Evolutionary conservation across 2,888 invertebrate species (phyloP), one percentile per base, ranked within the genome.

Genomic region (Nyleta sp.): DNA sequence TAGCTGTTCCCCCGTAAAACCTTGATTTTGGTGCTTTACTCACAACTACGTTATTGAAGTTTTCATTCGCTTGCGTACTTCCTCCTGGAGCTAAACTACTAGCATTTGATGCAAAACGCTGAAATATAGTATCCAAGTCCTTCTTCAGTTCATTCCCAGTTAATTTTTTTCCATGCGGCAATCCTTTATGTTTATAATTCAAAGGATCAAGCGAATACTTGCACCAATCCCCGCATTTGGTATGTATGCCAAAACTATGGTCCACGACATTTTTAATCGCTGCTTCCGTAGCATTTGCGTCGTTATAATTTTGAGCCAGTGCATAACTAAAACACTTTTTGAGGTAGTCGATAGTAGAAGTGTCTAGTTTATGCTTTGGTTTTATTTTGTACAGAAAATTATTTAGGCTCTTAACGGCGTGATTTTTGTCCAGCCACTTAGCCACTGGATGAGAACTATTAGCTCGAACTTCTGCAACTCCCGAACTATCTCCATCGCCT

Each of bases 401-500:
- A 57, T 57, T 46, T 10, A 78, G 57, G 59, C 75, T 57, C 65
- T 76, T 82, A 2, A 42, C 42, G 1, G 72, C 18, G 48, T 75
- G 78, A 42, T 80, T 80, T 8, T 2, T 8, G 44, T 81, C 81
- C 6, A 72, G 52, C 57, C 73, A 75, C 42, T 82, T 81, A 11
- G 46, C 46, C 1, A 80, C 62, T 2, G 53, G n/a, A 59, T 80
- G 59, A 18, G 40, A 1, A 33, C 28, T 22, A 33, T 78, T 74
- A 18, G 71, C 67, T 59, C 76, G 76, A 18, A 81, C 78, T n/a
- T 70, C 59, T 8, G 81, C 46, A 20, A 82, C 81, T 5, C 68
- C 81, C 2, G 80, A 74, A n/a, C 67, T 81, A 59, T 84, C 84
- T 13, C 81, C 82, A 60, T 84, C 83, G 2, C 82, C 84, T 11